Conservation (phyloP, 2,113 vertebrate genomes). For the Rutilus rutilus region DNA sequence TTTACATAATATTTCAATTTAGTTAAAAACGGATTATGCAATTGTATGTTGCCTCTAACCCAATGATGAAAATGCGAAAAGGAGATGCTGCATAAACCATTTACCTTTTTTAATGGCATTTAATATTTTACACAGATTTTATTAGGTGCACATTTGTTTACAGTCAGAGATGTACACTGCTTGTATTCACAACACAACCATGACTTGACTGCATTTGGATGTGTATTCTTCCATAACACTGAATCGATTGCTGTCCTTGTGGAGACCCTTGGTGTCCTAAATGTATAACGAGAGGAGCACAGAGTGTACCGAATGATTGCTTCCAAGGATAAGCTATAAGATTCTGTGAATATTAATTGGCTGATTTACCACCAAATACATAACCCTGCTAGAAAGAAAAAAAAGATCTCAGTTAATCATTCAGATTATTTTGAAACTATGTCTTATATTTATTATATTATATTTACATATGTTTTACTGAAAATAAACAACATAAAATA, state of each 20-base stretch:
- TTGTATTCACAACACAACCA: slow-evolving; percentile 8
- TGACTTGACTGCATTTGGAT: background rate
- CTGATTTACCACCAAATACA: slow-evolving; percentile 28
- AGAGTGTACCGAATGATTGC: slow-evolving; percentile 15
- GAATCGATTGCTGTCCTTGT: slow-evolving; percentile 25
- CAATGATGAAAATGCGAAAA: background rate
- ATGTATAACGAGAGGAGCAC: slow-evolving; percentile 31
- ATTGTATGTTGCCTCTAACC: slow-evolving; percentile 1
- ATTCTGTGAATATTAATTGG: slow-evolving; percentile 35
- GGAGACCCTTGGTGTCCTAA: slow-evolving; percentile 37
- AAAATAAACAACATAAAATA: background rate
- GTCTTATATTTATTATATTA: background rate
- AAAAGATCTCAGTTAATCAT: background rate
- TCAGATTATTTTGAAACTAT: background rate
- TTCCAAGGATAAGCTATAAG: slow-evolving; percentile 1
- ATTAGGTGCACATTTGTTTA: background rate
- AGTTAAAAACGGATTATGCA: slow-evolving; percentile 31
- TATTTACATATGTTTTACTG: background rate
- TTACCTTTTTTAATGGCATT: background rate
- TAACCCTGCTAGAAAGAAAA: background rate
- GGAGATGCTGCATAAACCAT: background rate
- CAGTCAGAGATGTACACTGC: background rate
- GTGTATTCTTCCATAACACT: background rate
- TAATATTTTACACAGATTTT: background rate
- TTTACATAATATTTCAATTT: background rate